Percentiles rank a stretch among this genome's conserved stretches.
Conservation (phyloP, 2,797 vertebrate genomes). For the Rhabdophis nuchalis region DNA sequence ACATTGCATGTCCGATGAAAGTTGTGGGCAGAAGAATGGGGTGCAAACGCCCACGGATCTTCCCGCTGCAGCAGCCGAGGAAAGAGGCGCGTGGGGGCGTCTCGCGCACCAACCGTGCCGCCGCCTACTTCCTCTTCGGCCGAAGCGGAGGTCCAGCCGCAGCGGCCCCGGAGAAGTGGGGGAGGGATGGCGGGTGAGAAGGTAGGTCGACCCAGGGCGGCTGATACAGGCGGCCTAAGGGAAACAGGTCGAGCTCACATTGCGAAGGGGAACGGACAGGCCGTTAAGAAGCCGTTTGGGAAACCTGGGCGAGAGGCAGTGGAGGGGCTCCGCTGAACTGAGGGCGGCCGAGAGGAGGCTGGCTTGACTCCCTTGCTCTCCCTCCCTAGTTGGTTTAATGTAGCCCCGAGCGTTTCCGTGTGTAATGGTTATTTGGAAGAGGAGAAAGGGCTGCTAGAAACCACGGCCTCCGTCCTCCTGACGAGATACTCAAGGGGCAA, state of each 20-base stretch:
- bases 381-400: background rate
- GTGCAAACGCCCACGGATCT: background rate
- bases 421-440: background rate
- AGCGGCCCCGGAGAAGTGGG: fast-evolving
- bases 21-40: background rate
- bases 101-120: background rate
- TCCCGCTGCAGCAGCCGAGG: background rate
- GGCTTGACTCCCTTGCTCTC: background rate
- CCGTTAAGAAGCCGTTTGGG: background rate
- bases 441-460: background rate
- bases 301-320: no score
- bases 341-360: background rate
- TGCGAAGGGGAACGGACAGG: background rate
- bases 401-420: background rate
- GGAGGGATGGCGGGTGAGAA: no score
- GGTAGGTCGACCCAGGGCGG: background rate
- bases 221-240: background rate
- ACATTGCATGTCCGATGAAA: background rate
- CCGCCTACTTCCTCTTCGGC: background rate
- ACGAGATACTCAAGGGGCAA: no score
- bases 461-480: background rate
- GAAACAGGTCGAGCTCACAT: background rate
- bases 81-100: background rate
- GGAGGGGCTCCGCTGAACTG: background rate
- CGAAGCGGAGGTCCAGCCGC: no score